Conservation (phyloP, 2,113 vertebrate species). For the Nanorana parkeri region DNA sequence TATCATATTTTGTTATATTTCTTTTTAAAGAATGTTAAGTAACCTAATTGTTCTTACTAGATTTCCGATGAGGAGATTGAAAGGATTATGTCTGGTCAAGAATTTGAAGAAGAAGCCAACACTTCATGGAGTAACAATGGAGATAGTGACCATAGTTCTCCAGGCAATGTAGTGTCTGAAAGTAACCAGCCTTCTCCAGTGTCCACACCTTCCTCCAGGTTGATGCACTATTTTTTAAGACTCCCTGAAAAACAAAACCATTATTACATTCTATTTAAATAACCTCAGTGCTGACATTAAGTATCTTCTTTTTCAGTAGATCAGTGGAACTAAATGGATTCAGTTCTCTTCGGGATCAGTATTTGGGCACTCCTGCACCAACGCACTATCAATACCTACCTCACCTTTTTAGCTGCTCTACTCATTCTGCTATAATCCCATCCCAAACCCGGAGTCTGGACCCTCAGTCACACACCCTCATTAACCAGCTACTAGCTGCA, state of each 20-base stretch:
- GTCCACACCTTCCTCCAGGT: slow-evolving; percentile 96
- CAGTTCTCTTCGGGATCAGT: slow-evolving; percentile 91
- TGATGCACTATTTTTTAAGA: slow-evolving; percentile 60
- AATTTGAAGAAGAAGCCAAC: slow-evolving; percentile 96
- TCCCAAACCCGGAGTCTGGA: slow-evolving; percentile 87
- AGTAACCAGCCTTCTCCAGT: slow-evolving; percentile 97
- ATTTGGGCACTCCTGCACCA: slow-evolving; percentile 88
- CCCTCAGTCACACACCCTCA: slow-evolving; percentile 90
- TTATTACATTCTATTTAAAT: too few relatives aligned
- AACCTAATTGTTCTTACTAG: slow-evolving; percentile 67
- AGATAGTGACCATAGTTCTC: slow-evolving; percentile 97
- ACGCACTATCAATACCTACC: slow-evolving; percentile 94
- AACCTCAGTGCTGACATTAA: neutral
- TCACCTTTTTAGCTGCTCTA: slow-evolving; percentile 91
- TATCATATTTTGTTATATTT: too few relatives aligned
- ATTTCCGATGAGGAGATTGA: slow-evolving; percentile 98
- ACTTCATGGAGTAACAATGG: slow-evolving; percentile 95
- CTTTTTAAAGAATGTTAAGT: neutral
- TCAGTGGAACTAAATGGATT: slow-evolving; percentile 94
- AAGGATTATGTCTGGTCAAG: slow-evolving; percentile 97
- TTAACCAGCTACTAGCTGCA: slow-evolving; percentile 90
- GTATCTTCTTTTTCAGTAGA: slow-evolving; percentile 75
- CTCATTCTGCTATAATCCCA: slow-evolving; percentile 87
- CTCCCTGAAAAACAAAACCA: neutral
- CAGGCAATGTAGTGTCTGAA: slow-evolving; percentile 93